Percentiles rank a stretch among this genome's conserved stretches.
Evolutionary conservation across 2,888 invertebrate species (phyloP).

Genomic region (Pyrgus malvae): DNA sequence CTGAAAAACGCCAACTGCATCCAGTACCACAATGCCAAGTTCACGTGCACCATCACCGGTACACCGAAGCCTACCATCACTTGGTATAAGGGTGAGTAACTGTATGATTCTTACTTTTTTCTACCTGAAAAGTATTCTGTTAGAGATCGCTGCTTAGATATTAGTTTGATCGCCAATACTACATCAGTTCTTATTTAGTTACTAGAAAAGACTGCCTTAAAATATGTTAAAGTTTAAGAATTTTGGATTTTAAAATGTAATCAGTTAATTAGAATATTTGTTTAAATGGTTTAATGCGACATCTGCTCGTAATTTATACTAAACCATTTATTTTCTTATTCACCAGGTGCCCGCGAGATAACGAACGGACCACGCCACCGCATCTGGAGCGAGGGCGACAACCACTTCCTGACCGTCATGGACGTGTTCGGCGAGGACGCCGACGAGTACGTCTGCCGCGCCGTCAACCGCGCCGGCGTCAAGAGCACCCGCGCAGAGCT

Average conservation of each 20-base stretch:
- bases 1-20: constrained; percentile 93
- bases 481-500: constrained; percentile 98
- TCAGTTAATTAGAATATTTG: too few relatives aligned
- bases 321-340: background rate
- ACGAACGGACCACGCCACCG: constrained; percentile 95
- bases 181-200: too few relatives aligned
- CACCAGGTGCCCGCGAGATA: constrained; percentile 92
- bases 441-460: constrained; percentile 98
- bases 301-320: background rate
- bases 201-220: too few relatives aligned
- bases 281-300: too few relatives aligned
- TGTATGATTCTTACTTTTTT: background rate
- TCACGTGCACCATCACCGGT: constrained; percentile 95
- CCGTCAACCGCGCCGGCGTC: constrained; percentile 96
- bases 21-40: constrained; percentile 97
- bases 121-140: background rate
- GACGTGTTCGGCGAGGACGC: constrained; percentile 99
- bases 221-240: too few relatives aligned
- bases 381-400: constrained; percentile 95
- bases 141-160: too few relatives aligned
- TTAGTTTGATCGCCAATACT: too few relatives aligned
- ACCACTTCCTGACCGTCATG: constrained; percentile 92
- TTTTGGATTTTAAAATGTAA: too few relatives aligned
- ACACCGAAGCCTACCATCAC: constrained; percentile 93
- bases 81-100: constrained; percentile 93